phyloP scores from a whole-genome alignment of 2,888 invertebrate genomes.

The Cephus pulcher region DNA sequence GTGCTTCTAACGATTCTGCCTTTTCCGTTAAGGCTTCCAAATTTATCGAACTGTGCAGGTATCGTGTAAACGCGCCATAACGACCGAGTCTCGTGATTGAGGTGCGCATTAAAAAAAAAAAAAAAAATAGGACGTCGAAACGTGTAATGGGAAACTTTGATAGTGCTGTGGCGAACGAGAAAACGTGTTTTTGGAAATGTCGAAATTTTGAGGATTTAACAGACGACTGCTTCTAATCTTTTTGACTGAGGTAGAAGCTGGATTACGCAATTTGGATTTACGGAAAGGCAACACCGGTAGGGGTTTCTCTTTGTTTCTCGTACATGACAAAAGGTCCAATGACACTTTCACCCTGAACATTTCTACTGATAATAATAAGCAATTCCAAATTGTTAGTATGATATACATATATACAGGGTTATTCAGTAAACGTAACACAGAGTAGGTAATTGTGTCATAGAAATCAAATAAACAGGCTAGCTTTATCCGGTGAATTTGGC shows the following conservation, averaged over 20 bases:
- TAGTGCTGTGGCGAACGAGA: neutral
- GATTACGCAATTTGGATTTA: neutral
- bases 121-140: too few relatives aligned
- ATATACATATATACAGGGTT: too few relatives aligned
- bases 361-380: neutral
- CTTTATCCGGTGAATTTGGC: too few relatives aligned
- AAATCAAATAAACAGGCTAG: too few relatives aligned
- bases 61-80: neutral
- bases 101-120: neutral
- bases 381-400: neutral
- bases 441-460: too few relatives aligned
- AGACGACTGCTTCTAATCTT: neutral
- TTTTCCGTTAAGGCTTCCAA: neutral
- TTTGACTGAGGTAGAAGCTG: too few relatives aligned
- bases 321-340: neutral
- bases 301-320: neutral
- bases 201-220: neutral
- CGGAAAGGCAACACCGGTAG: neutral
- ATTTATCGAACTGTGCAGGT: neutral
- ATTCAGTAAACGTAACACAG: too few relatives aligned
- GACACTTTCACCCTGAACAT: neutral
- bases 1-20: neutral
- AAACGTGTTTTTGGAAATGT: neutral
- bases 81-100: neutral
- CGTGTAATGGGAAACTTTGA: neutral